phyloP scores from a whole-genome alignment of 2,888 invertebrate species.

The Lepetodrilus schrolli region DNA sequence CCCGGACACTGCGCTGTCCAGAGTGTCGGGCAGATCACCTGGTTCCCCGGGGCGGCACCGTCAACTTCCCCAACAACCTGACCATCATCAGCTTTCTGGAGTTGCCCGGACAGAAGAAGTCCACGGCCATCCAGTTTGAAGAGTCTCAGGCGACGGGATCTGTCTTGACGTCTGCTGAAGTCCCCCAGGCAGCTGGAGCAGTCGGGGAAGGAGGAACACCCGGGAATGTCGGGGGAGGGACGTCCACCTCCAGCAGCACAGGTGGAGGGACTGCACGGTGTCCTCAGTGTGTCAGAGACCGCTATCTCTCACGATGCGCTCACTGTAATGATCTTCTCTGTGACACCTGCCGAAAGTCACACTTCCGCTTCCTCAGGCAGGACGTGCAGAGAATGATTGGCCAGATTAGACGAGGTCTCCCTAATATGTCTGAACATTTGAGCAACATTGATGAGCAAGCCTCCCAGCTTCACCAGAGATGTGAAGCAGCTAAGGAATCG shows the following conservation, averaged over 20 bases:
- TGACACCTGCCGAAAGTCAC: slow-evolving; percentile 89
- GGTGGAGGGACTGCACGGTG: slow-evolving; percentile 73
- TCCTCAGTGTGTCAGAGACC: slow-evolving; percentile 88
- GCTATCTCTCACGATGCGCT: slow-evolving; percentile 82
- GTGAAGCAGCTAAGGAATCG: slow-evolving; percentile 91
- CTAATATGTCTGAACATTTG: slow-evolving; percentile 74
- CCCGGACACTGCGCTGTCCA: slow-evolving; percentile 90
- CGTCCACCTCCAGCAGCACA: neutral
- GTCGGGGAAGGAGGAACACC: slow-evolving; percentile 4
- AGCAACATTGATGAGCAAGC: slow-evolving; percentile 87
- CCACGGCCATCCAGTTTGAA: slow-evolving; percentile 50
- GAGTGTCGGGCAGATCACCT: slow-evolving; percentile 98
- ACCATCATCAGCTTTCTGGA: slow-evolving; percentile 95
- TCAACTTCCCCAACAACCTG: slow-evolving; percentile 96
- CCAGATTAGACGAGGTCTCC: slow-evolving; percentile 82
- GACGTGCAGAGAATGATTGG: slow-evolving; percentile 91
- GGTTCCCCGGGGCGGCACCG: slow-evolving; percentile 92
- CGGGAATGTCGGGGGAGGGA: neutral
- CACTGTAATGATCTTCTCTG: slow-evolving; percentile 99
- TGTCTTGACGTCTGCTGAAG: slow-evolving; percentile 79
- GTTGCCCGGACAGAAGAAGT: slow-evolving; percentile 84
- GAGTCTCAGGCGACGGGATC: slow-evolving; percentile 53
- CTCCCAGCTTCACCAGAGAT: slow-evolving; percentile 88
- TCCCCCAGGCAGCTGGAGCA: slow-evolving; percentile 12
- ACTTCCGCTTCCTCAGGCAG: slow-evolving; percentile 56